A percentile compares a stretch with the other conserved stretches of the same genome.
Conservation (phyloP, 2,113 vertebrate species). For the Myrmophylax atrothorax region DNA sequence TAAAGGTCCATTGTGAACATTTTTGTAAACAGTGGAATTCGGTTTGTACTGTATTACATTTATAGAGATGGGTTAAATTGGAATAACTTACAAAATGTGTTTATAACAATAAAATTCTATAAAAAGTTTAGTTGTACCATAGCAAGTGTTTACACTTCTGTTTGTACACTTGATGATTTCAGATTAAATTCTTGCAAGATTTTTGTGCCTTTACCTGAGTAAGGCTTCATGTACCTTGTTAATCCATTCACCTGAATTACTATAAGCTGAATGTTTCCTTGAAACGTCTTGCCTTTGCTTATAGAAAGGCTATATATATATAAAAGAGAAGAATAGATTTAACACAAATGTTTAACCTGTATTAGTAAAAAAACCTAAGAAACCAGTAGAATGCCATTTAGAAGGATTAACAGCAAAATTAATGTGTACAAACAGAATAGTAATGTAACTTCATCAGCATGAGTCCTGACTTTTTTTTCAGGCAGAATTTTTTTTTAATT, state of each 20-base stretch:
- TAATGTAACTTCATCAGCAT: slow-evolving; percentile 17
- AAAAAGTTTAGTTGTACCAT: slow-evolving; percentile 65
- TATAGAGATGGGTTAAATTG: slow-evolving; percentile 57
- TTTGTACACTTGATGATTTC: slow-evolving; percentile 71
- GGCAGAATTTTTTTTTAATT: not conserved
- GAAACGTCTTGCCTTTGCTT: slow-evolving; percentile 51
- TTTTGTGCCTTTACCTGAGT: slow-evolving; percentile 52
- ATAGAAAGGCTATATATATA: not conserved
- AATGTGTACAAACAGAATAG: slow-evolving; percentile 60
- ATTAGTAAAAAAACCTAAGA: not conserved
- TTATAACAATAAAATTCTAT: slow-evolving; percentile 51
- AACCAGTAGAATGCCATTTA: not conserved
- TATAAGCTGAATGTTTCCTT: not conserved
- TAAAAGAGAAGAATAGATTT: not conserved
- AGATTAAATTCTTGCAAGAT: slow-evolving; percentile 42
- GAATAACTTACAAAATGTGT: slow-evolving; percentile 62
- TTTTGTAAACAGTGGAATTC: slow-evolving; percentile 62
- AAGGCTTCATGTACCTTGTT: not conserved
- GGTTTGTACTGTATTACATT: slow-evolving; percentile 64
- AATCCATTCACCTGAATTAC: not conserved
- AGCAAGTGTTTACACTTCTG: slow-evolving; percentile 70
- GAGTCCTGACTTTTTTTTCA: slow-evolving; percentile 4
- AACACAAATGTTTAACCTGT: not conserved
- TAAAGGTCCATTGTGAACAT: slow-evolving; percentile 58
- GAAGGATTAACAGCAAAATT: not conserved